Evolutionary conservation across 2,113 vertebrate genomes (phyloP).

Genomic region (Limnothrissa miodon): DNA sequence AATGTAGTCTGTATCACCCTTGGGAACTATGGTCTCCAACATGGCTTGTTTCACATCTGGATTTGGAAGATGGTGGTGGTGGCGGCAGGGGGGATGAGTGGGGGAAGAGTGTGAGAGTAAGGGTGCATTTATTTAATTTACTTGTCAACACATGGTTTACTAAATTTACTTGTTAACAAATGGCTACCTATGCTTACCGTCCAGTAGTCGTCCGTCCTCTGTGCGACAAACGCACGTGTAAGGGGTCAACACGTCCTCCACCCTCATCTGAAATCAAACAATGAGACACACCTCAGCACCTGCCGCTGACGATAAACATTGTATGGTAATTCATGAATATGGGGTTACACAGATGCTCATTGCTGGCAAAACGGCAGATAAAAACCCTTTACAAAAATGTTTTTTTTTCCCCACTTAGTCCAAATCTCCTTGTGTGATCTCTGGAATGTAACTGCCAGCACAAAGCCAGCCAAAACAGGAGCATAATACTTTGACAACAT

Average conservation of each 20-base stretch:
- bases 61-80: background rate
- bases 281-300: background rate
- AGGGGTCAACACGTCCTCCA: slow-evolving; percentile 83
- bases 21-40: slow-evolving; percentile 88
- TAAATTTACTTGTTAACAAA: too few species aligned
- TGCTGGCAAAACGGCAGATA: too few species aligned
- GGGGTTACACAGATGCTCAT: background rate
- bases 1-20: slow-evolving; percentile 67
- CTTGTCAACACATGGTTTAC: too few species aligned
- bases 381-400: too few species aligned
- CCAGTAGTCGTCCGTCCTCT: slow-evolving; percentile 80
- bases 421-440: background rate
- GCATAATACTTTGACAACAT: background rate
- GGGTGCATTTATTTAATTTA: too few species aligned
- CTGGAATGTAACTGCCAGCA: background rate
- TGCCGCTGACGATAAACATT: background rate
- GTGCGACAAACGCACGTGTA: slow-evolving; percentile 81
- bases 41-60: slow-evolving; percentile 78
- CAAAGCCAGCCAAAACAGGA: background rate
- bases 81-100: background rate
- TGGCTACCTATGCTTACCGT: slow-evolving; percentile 66
- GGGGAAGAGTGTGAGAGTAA: background rate
- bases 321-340: background rate
- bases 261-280: slow-evolving; percentile 71
- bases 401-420: background rate